phyloP scores from a whole-genome alignment of 2,888 invertebrate genomes.

The Tipula vernalis region DNA sequence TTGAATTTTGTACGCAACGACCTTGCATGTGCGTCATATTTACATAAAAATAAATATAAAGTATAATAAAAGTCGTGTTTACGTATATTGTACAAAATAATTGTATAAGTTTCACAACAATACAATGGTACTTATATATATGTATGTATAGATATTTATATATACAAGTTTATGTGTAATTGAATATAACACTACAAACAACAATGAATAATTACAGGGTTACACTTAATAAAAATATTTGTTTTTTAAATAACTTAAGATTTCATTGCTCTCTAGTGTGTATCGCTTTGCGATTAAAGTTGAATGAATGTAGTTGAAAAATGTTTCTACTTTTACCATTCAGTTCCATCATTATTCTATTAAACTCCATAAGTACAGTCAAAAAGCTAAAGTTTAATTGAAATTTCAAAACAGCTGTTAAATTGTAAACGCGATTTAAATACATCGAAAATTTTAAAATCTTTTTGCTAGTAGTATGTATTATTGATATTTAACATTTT shows the following conservation, averaged over 20 bases:
- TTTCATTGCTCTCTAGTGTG: background rate
- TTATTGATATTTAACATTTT: background rate
- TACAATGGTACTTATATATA: background rate
- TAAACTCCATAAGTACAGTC: background rate
- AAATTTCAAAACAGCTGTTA: background rate
- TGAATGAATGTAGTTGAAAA: background rate
- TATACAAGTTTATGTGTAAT: background rate
- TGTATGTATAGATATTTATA: background rate
- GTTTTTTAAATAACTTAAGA: background rate
- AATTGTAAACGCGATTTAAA: background rate
- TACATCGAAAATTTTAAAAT: background rate
- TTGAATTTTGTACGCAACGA: conserved; percentile 37
- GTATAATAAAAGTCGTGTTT: background rate
- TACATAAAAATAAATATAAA: background rate
- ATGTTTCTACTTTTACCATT: background rate
- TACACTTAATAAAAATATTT: background rate
- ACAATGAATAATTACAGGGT: background rate
- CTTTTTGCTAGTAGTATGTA: background rate
- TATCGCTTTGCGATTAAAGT: background rate
- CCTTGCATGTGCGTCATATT: conserved; percentile 29
- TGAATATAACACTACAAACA: background rate
- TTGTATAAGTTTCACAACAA: background rate
- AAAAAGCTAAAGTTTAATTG: background rate
- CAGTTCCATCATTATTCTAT: background rate
- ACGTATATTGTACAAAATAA: background rate